These are phyloP conservation scores for Vollenhovia emeryi DNA, from an alignment of 1,140 invertebrate species.

Conservation along the genomic window DNA sequence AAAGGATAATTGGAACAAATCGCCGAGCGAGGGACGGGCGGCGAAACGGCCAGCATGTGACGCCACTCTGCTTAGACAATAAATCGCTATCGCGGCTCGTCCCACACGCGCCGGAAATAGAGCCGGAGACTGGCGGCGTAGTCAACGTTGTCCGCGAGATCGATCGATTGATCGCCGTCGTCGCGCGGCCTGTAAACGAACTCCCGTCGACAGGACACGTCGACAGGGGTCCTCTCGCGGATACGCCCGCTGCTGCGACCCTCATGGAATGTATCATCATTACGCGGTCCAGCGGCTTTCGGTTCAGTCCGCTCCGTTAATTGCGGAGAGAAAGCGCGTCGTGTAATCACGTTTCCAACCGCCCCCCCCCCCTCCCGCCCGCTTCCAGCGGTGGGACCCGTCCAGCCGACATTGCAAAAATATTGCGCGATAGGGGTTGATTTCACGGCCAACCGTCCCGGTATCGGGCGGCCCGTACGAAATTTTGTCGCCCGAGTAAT, in stretches of 20 bases:
- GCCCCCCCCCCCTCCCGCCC: slow-evolving; percentile 39
- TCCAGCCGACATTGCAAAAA: slow-evolving; percentile 65
- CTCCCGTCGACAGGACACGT: slow-evolving; percentile 57
- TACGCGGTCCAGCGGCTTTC: slow-evolving; percentile 69
- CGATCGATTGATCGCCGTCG: slow-evolving; percentile 65
- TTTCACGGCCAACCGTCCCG: slow-evolving; percentile 50
- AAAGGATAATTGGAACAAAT: slow-evolving; percentile 44
- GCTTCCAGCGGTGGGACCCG: not conserved
- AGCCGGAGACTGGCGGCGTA: slow-evolving; percentile 3
- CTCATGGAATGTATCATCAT: slow-evolving; percentile 75
- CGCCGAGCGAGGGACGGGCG: not conserved
- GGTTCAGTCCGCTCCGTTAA: slow-evolving; percentile 71
- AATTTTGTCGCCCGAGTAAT: slow-evolving; percentile 60
- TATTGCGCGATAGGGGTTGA: slow-evolving; percentile 62
- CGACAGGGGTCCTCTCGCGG: slow-evolving; percentile 48
- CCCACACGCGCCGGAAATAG: slow-evolving; percentile 4
- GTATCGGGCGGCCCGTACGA: slow-evolving; percentile 36
- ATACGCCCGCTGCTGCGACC: slow-evolving; percentile 47
- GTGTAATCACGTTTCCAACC: slow-evolving; percentile 68
- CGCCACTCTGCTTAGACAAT: slow-evolving; percentile 42
- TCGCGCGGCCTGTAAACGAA: slow-evolving; percentile 60
- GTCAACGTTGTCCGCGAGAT: slow-evolving; percentile 59
- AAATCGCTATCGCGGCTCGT: slow-evolving; percentile 38
- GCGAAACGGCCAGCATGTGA: not conserved
- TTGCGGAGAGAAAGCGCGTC: slow-evolving; percentile 72